Evolutionary conservation across 2,888 invertebrate species (phyloP).

Genomic region (Orthosia incerta): DNA sequence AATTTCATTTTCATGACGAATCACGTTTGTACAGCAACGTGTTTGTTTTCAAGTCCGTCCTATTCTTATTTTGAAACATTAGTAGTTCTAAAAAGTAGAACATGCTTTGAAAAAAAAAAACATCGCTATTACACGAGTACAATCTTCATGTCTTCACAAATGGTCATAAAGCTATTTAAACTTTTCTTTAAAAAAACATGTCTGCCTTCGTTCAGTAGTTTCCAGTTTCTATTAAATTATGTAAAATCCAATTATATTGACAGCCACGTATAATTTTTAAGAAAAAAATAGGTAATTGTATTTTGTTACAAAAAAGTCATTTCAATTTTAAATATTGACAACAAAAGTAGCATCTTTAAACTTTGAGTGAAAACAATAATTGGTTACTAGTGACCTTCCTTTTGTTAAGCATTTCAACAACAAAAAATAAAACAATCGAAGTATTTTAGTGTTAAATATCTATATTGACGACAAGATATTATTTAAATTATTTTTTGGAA

Average conservation of each 20-base stretch:
- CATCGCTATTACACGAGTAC: conserved; percentile 12
- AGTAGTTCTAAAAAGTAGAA: not conserved
- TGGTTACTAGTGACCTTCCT: not conserved
- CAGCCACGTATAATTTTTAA: conserved; percentile 21
- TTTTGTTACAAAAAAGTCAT: conserved; percentile 14
- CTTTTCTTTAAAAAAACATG: conserved; percentile 18
- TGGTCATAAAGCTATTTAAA: conserved; percentile 9
- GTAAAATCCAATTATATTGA: conserved; percentile 46
- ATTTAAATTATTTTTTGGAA: conserved; percentile 25
- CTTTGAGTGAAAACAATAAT: conserved; percentile 9
- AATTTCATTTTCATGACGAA: conserved; percentile 1
- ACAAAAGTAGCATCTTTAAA: conserved; percentile 2
- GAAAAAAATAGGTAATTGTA: conserved; percentile 22
- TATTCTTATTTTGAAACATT: not conserved
- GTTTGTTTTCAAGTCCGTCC: not conserved
- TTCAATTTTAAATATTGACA: conserved; percentile 37
- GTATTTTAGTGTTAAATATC: not conserved
- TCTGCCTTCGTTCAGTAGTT: not conserved
- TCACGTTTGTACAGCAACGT: not conserved
- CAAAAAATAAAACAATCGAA: not conserved
- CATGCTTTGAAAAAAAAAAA: conserved; percentile 1
- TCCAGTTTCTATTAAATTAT: conserved; percentile 28
- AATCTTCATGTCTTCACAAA: conserved; percentile 26
- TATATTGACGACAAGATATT: conserved; percentile 7
- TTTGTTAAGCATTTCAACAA: not conserved